Percentiles rank a stretch among this genome's conserved stretches.
Evolutionary conservation across 2,113 vertebrate species (phyloP).

Genomic region (Rostratula benghalensis): DNA sequence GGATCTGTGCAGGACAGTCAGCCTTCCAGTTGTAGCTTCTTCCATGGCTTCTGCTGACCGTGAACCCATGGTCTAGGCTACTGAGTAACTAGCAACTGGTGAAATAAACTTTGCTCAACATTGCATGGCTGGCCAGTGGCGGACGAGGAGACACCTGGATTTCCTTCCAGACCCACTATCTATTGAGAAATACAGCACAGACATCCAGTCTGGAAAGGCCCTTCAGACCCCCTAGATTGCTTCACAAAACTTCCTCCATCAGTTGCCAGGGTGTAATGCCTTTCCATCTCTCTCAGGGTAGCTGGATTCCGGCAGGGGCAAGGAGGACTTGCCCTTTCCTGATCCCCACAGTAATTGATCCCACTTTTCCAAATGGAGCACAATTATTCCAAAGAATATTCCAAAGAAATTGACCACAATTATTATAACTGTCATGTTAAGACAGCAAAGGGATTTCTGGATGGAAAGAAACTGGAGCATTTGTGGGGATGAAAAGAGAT

Average conservation of each 20-base stretch:
- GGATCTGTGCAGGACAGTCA: not conserved
- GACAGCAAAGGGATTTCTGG: not conserved
- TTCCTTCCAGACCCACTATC: not conserved
- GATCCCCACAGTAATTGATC: not conserved
- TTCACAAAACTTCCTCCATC: not conserved
- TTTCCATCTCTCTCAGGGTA: not conserved
- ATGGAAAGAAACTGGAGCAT: not conserved
- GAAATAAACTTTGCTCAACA: not conserved
- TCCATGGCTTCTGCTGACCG: not conserved
- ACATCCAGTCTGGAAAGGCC: not conserved
- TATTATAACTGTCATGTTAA: not conserved
- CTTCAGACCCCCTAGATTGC: not conserved
- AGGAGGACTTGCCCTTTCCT: not conserved
- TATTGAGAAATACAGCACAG: not conserved
- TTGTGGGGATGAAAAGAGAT: not conserved
- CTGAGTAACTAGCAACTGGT: not conserved
- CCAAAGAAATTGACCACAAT: not conserved
- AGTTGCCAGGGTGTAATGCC: not conserved
- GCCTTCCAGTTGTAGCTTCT: accelerated
- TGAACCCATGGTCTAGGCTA: not conserved
- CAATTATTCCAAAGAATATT: no score
- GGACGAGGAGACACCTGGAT: not conserved
- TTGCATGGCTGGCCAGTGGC: accelerated
- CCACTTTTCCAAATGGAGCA: not conserved
- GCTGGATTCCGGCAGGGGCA: not conserved